phyloP scores from a whole-genome alignment of 2,113 vertebrate genomes.

The Oreochromis aureus region DNA sequence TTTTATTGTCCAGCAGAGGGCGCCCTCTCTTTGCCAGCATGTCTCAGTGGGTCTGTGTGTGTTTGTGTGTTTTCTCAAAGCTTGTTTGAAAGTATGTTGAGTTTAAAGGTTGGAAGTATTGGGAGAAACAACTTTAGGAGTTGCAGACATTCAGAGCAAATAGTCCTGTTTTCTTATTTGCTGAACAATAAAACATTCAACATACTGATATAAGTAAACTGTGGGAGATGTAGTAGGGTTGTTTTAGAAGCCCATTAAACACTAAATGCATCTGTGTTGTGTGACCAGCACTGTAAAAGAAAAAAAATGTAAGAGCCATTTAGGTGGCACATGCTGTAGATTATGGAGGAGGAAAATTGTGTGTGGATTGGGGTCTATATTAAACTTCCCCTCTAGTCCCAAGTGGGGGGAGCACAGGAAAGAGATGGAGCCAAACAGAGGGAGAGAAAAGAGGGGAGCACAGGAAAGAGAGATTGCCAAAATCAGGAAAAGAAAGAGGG shows the following conservation, averaged over 20 bases:
- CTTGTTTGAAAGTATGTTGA: neutral
- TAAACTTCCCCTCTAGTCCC: conserved; percentile 65
- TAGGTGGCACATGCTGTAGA: conserved; percentile 66
- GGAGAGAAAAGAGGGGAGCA: conserved; percentile 56
- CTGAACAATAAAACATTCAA: neutral
- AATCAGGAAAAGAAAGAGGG: conserved; percentile 49
- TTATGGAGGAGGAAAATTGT: conserved; percentile 57
- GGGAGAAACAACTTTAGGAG: neutral
- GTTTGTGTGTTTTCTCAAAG: neutral
- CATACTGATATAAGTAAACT: neutral
- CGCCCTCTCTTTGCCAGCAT: neutral
- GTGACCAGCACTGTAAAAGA: neutral
- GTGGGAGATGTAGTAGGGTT: neutral
- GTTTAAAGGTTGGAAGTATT: neutral
- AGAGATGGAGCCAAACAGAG: conserved; percentile 69
- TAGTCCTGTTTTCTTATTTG: neutral
- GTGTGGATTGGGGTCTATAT: conserved; percentile 47
- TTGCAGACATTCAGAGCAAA: neutral
- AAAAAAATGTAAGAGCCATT: conserved; percentile 1
- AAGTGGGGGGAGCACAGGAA: conserved; percentile 80
- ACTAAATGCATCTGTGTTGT: neutral
- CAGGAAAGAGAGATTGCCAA: conserved; percentile 61
- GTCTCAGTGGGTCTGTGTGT: neutral
- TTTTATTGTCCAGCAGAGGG: conserved; percentile 42
- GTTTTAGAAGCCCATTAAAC: neutral